phyloP scores from a whole-genome alignment of 2,888 invertebrate species.

The Mesoligia furuncula region DNA sequence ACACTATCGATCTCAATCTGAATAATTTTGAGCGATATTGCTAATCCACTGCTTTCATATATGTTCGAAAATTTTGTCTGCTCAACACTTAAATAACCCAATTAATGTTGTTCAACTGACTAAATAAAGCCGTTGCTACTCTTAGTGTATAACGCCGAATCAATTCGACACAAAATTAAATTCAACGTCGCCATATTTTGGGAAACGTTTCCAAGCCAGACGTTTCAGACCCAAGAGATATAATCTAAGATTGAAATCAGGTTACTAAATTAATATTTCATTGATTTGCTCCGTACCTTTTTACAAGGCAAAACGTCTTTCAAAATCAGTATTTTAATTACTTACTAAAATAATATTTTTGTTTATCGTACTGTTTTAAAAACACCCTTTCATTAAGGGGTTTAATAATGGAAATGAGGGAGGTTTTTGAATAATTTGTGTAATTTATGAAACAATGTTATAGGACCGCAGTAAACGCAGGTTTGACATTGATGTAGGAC shows the following conservation, averaged over 20 bases:
- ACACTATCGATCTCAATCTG: too few relatives aligned
- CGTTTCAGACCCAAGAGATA: constrained; percentile 2
- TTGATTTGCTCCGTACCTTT: neutral
- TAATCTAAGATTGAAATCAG: constrained; percentile 8
- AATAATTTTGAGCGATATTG: too few relatives aligned
- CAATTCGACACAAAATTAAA: constrained; percentile 23
- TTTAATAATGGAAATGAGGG: constrained; percentile 37
- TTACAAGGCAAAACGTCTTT: neutral
- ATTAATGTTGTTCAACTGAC: neutral
- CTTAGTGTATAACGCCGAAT: neutral
- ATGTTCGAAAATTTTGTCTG: too few relatives aligned
- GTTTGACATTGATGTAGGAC: constrained; percentile 53
- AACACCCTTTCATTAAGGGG: constrained; percentile 6
- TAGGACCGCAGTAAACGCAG: constrained; percentile 33
- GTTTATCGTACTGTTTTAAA: constrained; percentile 11
- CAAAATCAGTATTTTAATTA: neutral
- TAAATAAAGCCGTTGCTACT: neutral
- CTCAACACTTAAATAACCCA: too few relatives aligned
- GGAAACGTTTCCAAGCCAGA: neutral
- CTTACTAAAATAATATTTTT: neutral
- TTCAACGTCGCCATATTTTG: constrained; percentile 20
- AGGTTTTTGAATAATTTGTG: constrained; percentile 47
- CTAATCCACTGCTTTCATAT: too few relatives aligned
- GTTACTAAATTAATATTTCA: constrained; percentile 17
- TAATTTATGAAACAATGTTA: constrained; percentile 53